A percentile compares a stretch with the other conserved stretches of the same genome.
Conservation (phyloP, 2,113 vertebrate genomes). For the Cephalophus harveyi region DNA sequence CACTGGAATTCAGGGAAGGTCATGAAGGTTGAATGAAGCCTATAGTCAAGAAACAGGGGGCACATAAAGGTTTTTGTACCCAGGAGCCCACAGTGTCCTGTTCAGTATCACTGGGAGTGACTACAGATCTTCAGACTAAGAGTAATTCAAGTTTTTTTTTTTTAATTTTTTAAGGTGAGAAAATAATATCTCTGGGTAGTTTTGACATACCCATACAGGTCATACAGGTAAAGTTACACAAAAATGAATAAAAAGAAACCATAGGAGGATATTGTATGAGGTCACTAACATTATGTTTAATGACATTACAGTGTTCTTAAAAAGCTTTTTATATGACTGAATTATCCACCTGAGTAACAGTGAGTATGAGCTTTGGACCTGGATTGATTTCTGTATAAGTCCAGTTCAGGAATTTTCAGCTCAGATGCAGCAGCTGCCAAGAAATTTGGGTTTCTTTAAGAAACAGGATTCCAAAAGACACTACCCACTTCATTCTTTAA, state of each 20-base stretch:
- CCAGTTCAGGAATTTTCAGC: background rate
- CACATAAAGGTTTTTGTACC: no score
- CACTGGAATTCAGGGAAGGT: no score
- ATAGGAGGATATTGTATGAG: background rate
- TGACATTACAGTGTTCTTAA: background rate
- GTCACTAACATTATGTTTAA: background rate
- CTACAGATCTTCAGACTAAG: background rate
- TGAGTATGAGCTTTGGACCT: background rate
- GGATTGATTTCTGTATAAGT: background rate
- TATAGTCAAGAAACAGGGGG: no score
- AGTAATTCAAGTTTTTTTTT: background rate
- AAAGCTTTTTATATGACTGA: background rate
- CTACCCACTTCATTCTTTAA: background rate
- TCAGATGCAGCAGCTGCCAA: background rate
- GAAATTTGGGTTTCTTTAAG: background rate
- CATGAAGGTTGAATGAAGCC: no score
- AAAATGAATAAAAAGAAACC: background rate
- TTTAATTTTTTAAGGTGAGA: background rate
- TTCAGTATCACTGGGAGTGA: background rate
- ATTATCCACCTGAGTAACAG: background rate
- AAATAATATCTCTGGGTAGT: background rate
- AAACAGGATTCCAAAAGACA: background rate
- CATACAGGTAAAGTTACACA: background rate
- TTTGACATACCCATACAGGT: background rate
- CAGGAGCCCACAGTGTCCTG: background rate